Evolutionary conservation across 2,113 vertebrate species (phyloP), one percentile per base, ranked within the genome.

Genomic region (Madoqua kirkii): DNA sequence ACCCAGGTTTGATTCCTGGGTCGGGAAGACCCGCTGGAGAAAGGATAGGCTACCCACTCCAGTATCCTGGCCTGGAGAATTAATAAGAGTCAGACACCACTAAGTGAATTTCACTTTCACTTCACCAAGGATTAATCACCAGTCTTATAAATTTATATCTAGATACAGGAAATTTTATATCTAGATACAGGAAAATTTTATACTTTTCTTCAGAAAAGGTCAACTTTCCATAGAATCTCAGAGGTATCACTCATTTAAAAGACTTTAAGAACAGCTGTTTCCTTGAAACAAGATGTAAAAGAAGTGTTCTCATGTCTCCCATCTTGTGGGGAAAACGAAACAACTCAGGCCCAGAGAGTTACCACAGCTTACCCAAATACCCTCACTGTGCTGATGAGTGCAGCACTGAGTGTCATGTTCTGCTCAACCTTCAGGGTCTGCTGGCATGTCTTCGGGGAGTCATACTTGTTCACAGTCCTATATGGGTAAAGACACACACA

Each of bases 401-500:
- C 2, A 71, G 36, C 15, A 0, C 0, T 14, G 21, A 60, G 9
- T 27, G 23, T n/a, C 27, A 13, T 1, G 3, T 29, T 19, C 14
- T 48, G 25, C 50, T 91, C 54, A 50, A 0, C 40, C 43, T 7
- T 50, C 40, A 52, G 36, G 48, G 48, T 48, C 43, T 60, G 27
- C 23, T 40, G 40, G 9, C 19, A 27, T 6, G 59, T 67, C 36
- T 87, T 87, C 31, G 15, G 17, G 40, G 71, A 13, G 31, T 82
- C 74, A 50, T 9, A 7, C 4, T 92, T 87, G 78, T 31, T 27
- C 25, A 50, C 4, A 12, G 36, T 87, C 83, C 59, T 33, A 57
- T 15, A 87, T 40, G 27, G 40, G 25, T 40, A 50, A 87, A 87
- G 25, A 40, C 27, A 82, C 50, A 31, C 43, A 4, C 9, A 50